Base-by-base conservation (phyloP, 2,113 vertebrate species). In the Myxocyprinus asiaticus region DNA sequence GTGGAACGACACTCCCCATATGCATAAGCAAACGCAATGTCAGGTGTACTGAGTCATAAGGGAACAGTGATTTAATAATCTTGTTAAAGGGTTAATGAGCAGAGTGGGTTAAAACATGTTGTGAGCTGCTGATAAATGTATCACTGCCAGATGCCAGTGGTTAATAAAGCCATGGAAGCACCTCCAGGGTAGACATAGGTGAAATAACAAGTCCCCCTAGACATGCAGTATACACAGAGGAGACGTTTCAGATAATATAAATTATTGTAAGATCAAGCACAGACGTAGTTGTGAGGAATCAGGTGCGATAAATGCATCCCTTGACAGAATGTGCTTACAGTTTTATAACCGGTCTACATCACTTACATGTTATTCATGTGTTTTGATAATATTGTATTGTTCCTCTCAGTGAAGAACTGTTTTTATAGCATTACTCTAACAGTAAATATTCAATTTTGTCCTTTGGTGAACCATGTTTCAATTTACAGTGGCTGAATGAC, bases 61-160 rank as follows among this genome's bases (percentile, higher is more conserved):
- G n/a, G n/a, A n/a, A n/a, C n/a, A 68, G 64, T 51, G 78, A 67
- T 75, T 80, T 80, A 63, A 75, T 62, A 68, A 80, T 4, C 44
- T 53, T 59, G 4, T 22, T 67, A 45, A 67, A 17, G 65, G 79
- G 70, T 67, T 67, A 80, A 80, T 74, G 17, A 61, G 15, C 10
- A 42, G 17, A 48, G 55, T 53, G 9, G 42, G 62, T 72, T 64
- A 47, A 65, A 71, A 70, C 70, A 59, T 44, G 55, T 59, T 44
- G 53, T 58, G 64, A 14, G 11, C 9, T 6, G 55, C n/a, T 67
- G 8, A 77, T 67, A 10, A 15, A 7, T 48, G 15, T 15, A 44
- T 5, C 17, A 47, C 51, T 14, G 1, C 14, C 12, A 43, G 47
- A 33, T 12, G 15, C 8, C 71, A 58, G 22, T 11, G 43, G 5